Base-by-base conservation (phyloP, 2,888 invertebrate genomes). In the Andricus quercusramuli region DNA sequence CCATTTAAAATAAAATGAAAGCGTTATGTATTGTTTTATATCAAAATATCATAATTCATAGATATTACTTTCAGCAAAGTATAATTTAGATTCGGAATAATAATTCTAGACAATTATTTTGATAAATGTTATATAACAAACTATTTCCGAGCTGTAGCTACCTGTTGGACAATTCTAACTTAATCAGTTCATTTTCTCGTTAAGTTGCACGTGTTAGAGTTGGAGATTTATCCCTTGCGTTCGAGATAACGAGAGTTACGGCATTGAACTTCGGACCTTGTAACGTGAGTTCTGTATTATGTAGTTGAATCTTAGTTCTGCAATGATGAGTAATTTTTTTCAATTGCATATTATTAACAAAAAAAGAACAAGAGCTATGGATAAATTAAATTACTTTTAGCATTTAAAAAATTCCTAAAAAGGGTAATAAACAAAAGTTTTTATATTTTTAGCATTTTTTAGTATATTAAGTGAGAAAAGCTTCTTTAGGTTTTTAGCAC, bases 231-330 rank as follows among this genome's bases (percentile, higher is more conserved):
- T 74, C 77, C 51, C n/a, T 5, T 5, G 47, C 41, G 47, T 41
- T 44, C 15, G 32, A 68, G 78, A 79, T 79, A 82, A 77, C 65
- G 51, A 80, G 80, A 83, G 83, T 85, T 79, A 81, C 79, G 83
- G 78, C 86, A 85, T 82, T 87, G 87, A 88, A 86, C 88, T 79
- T 87, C 83, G 86, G 86, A 85, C 85, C 83, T 81, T 82, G 80
- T 77, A 64, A 82, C 78, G 64, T 67, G 65, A 84, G 80, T 81
- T 80, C 79, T 79, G 44, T 76, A 78, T 84, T 83, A 82, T 79
- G 66, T 83, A 79, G 70, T 74, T 70, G 17, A 74, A 25, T 56
- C 51, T 32, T 59, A n/a, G 56, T 56, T 37, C n/a, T 37, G n/a
- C 56, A 74, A 74, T 74, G n/a, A 74, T 37, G 25, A 56, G 25